phyloP scores from a whole-genome alignment of 2,888 invertebrate species.

The Calliscelio sp. region DNA sequence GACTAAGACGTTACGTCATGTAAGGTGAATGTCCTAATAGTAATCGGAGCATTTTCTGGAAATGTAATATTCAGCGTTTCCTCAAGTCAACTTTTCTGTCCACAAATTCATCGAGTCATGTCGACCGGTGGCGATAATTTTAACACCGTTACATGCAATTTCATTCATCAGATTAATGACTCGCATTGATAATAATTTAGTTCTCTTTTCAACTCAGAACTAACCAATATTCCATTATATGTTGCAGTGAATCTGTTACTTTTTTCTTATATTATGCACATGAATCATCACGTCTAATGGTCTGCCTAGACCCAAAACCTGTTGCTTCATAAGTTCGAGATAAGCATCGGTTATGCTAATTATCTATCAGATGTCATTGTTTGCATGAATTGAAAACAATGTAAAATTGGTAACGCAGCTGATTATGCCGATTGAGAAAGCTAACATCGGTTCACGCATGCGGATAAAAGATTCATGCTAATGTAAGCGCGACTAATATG shows the following conservation, averaged over 20 bases:
- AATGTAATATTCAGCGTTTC: neutral
- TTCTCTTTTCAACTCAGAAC: no score
- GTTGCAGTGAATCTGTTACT: no score
- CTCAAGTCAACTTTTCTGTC: constrained; percentile 10
- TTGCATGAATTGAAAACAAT: neutral
- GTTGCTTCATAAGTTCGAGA: neutral
- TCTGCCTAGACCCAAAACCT: no score
- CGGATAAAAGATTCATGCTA: constrained; percentile 11
- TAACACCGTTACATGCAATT: no score
- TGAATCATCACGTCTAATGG: no score
- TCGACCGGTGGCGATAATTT: no score
- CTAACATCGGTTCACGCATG: neutral
- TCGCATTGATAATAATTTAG: no score
- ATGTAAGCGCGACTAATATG: constrained; percentile 10
- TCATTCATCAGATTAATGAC: no score
- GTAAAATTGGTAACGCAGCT: neutral
- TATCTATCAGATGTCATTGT: no score
- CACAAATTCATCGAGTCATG: neutral
- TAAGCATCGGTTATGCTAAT: no score
- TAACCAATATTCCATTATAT: no score
- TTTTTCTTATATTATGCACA: no score
- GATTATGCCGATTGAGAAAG: neutral
- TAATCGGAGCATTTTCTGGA: constrained; percentile 11
- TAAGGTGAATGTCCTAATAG: constrained; percentile 28
- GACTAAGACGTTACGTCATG: constrained; percentile 11